These are phyloP conservation scores for Toxotes jaculatrix DNA, from an alignment of 2,113 vertebrate species.

Conservation along the genomic window DNA sequence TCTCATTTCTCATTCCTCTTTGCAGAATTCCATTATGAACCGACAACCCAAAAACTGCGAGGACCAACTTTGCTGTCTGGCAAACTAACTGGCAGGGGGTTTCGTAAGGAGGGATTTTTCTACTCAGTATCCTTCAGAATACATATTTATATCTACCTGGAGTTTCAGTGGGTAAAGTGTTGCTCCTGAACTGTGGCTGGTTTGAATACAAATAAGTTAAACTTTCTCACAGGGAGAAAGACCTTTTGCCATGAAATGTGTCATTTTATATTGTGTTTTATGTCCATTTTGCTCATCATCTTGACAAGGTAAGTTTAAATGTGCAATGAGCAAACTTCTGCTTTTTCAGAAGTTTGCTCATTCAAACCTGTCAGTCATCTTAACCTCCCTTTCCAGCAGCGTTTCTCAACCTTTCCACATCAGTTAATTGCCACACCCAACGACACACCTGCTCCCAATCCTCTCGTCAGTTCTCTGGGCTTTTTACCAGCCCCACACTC, in stretches of 20 bases:
- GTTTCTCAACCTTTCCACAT: not conserved
- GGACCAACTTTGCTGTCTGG: slow-evolving; percentile 24
- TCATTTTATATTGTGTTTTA: not conserved
- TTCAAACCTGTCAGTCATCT: not conserved
- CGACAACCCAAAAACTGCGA: slow-evolving; percentile 9
- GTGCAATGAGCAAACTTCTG: no score
- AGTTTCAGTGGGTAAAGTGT: slow-evolving; percentile 6
- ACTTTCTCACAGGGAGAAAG: not conserved
- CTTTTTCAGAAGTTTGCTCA: not conserved
- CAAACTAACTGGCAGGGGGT: slow-evolving; percentile 17
- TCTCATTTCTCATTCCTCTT: slow-evolving; percentile 16
- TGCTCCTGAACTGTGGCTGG: not conserved
- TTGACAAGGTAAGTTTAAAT: not conserved
- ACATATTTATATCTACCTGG: slow-evolving; percentile 54
- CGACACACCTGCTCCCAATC: not conserved
- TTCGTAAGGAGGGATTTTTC: slow-evolving; percentile 19
- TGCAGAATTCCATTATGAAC: slow-evolving; percentile 29
- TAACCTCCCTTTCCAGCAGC: not conserved
- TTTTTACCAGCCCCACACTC: not conserved
- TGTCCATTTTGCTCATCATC: not conserved
- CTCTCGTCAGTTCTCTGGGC: not conserved
- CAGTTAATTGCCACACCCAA: not conserved
- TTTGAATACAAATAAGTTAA: slow-evolving; percentile 31
- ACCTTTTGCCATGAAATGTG: not conserved
- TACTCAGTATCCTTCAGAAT: slow-evolving; percentile 26